Evolutionary conservation across 2,888 invertebrate genomes (phyloP).

Genomic region (Ophion ventricosus): DNA sequence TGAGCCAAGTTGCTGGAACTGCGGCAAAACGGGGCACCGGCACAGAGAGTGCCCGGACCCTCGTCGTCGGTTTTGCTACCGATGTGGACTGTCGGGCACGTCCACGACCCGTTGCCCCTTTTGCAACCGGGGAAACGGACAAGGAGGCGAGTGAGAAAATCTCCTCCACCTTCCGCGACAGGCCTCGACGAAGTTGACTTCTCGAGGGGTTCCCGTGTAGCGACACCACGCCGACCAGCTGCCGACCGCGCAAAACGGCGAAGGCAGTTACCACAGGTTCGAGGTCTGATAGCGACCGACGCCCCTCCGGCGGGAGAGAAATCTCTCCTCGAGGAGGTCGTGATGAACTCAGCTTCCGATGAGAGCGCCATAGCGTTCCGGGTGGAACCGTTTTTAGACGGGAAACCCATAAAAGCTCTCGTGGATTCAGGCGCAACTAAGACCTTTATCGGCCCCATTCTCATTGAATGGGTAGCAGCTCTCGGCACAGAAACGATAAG

Average conservation of each 20-base stretch:
- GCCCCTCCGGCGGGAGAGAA: no score
- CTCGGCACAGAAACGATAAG: background rate
- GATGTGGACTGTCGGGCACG: conserved; percentile 22
- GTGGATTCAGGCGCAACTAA: conserved; percentile 41
- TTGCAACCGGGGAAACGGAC: conserved; percentile 25
- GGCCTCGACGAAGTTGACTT: no score
- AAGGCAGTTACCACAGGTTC: no score
- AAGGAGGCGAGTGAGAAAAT: conserved; percentile 22
- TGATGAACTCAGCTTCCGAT: conserved; percentile 3
- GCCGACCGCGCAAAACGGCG: background rate
- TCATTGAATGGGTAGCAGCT: background rate
- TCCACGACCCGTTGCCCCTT: conserved; percentile 10
- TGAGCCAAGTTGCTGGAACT: conserved; percentile 8
- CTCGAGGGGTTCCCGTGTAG: background rate
- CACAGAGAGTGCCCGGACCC: conserved; percentile 30
- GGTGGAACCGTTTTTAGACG: conserved; percentile 3
- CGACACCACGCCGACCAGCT: background rate
- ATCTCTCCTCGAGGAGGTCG: background rate
- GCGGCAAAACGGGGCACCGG: background rate
- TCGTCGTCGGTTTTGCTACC: conserved; percentile 22
- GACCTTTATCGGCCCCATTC: conserved; percentile 13
- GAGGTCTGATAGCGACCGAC: no score
- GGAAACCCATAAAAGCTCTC: conserved; percentile 12
- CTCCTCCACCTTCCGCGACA: background rate
- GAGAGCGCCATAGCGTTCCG: background rate